phyloP scores from a whole-genome alignment of 2,113 vertebrate species.

The Carassius carassius region DNA sequence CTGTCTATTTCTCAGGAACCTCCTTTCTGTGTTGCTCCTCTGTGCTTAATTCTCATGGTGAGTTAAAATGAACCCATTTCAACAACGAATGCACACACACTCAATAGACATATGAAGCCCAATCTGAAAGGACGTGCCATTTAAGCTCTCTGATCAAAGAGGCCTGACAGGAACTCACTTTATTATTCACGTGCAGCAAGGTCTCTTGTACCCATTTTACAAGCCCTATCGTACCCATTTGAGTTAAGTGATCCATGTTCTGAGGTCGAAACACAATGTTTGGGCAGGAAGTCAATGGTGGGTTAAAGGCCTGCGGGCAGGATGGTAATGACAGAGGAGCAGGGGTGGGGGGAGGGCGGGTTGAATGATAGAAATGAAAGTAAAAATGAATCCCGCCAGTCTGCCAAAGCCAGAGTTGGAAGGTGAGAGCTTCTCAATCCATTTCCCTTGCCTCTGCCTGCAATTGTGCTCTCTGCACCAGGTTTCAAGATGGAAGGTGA shows the following conservation, averaged over 20 bases:
- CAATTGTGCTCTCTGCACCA: slow-evolving; percentile 65
- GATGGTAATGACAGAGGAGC: background rate
- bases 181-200: slow-evolving; percentile 21
- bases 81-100: background rate
- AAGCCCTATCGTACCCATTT: slow-evolving; percentile 24
- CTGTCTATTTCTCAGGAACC: background rate
- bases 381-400: slow-evolving; percentile 66
- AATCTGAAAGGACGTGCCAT: background rate
- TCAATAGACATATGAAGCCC: slow-evolving; percentile 5
- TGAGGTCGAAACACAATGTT: slow-evolving; percentile 36
- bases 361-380: slow-evolving; percentile 48
- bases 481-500: slow-evolving; percentile 68
- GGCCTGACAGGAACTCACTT: background rate
- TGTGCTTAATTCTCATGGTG: background rate
- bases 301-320: slow-evolving; percentile 29
- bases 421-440: slow-evolving; percentile 68
- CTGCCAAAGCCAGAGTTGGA: slow-evolving; percentile 55
- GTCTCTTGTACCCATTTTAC: slow-evolving; percentile 17
- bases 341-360: background rate
- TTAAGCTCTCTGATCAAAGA: background rate
- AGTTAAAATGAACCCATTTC: background rate
- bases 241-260: slow-evolving; percentile 43
- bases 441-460: slow-evolving; percentile 64
- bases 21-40: background rate
- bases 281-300: slow-evolving; percentile 37